Conservation (phyloP, 2,113 vertebrate genomes). For the Python bivittatus region DNA sequence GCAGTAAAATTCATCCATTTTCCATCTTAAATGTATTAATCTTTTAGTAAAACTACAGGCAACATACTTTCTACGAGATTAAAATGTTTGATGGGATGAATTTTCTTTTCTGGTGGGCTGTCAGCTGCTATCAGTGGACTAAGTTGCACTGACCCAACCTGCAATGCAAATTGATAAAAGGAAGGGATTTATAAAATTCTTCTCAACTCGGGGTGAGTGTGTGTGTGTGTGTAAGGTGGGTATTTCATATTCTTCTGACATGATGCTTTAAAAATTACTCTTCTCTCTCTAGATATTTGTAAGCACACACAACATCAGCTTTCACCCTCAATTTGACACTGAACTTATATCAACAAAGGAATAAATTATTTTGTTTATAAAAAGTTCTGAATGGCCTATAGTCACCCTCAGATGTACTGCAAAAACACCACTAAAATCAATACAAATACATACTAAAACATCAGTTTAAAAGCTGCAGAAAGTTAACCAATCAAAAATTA, state of each 20-base stretch:
- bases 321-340: not conserved
- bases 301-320: not conserved
- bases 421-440: not conserved
- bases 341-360: not conserved
- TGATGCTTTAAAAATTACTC: not conserved
- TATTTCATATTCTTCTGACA: not conserved
- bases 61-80: not conserved
- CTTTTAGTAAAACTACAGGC: not conserved
- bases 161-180: not conserved
- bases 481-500: not conserved
- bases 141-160: not conserved
- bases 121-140: too few relatives aligned
- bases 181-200: not conserved
- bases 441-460: not conserved
- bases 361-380: not conserved
- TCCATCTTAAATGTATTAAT: not conserved
- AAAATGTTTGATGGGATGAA: not conserved
- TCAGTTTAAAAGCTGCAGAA: not conserved
- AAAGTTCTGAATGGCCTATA: not conserved
- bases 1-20: not conserved
- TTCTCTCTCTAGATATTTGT: not conserved
- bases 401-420: not conserved
- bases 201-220: not conserved
- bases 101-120: not conserved
- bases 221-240: fast-evolving